phyloP scores from a whole-genome alignment of 2,797 vertebrate species.

The Selene dorsalis region DNA sequence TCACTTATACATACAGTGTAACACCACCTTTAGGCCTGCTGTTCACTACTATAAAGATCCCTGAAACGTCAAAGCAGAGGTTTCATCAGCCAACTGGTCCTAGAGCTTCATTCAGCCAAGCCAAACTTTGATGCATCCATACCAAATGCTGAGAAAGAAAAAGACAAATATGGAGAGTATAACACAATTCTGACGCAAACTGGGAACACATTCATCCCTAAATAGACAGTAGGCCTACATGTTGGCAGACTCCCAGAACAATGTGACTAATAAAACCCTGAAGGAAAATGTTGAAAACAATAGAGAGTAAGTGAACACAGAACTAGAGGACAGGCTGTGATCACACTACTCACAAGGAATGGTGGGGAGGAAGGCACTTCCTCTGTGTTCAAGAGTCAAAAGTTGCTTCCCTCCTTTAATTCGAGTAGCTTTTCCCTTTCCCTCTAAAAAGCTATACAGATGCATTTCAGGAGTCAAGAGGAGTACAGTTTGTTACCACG shows the following conservation, averaged over 20 bases:
- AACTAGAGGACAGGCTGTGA: slow-evolving; percentile 3
- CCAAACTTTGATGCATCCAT: not conserved
- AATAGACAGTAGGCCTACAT: slow-evolving; percentile 38
- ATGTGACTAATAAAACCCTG: slow-evolving; percentile 50
- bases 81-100: slow-evolving; percentile 24
- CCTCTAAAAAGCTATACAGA: not conserved
- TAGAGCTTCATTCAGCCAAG: slow-evolving; percentile 4
- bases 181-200: slow-evolving; percentile 26
- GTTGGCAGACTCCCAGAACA: slow-evolving; percentile 36
- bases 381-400: not conserved
- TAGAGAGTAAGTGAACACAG: slow-evolving; percentile 23
- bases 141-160: slow-evolving; percentile 15
- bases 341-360: slow-evolving; percentile 5
- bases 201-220: slow-evolving; percentile 29
- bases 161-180: slow-evolving; percentile 12
- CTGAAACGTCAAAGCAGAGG: slow-evolving; percentile 5
- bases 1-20: not conserved
- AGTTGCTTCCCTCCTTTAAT: not conserved
- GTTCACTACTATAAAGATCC: not conserved
- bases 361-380: slow-evolving; percentile 4
- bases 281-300: slow-evolving; percentile 25
- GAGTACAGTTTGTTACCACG: not conserved
- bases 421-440: not conserved
- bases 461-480: not conserved
- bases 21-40: not conserved